A percentile compares a stretch with the other conserved stretches of the same genome.
Evolutionary conservation across 1,140 invertebrate genomes (phyloP).

Genomic region (Trichoplusia ni): DNA sequence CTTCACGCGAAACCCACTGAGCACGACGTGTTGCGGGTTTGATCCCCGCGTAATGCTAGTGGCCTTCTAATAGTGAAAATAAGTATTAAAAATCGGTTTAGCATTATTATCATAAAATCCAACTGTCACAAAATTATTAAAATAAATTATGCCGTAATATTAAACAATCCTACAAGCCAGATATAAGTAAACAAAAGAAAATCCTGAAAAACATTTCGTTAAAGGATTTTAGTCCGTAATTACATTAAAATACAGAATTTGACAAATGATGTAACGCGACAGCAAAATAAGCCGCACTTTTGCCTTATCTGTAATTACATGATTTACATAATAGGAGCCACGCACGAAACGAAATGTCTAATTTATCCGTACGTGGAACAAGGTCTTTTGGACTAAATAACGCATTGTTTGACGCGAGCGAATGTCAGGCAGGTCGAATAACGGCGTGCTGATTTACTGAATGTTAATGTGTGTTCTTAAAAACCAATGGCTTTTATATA

Average conservation of each 20-base stretch:
- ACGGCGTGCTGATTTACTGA: neutral
- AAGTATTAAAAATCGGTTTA: too few relatives aligned
- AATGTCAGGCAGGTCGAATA: slow-evolving; percentile 10
- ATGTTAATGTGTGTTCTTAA: neutral
- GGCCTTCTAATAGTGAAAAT: too few relatives aligned
- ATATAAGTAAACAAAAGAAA: neutral
- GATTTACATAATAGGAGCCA: neutral
- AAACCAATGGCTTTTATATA: too few relatives aligned
- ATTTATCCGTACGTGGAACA: neutral
- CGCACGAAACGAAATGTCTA: slow-evolving; percentile 13
- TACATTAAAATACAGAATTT: neutral
- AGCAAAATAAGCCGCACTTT: neutral
- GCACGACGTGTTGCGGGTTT: too few relatives aligned
- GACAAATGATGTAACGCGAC: neutral
- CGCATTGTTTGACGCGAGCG: slow-evolving; percentile 7
- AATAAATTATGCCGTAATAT: too few relatives aligned
- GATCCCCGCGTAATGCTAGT: too few relatives aligned
- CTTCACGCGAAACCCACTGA: too few relatives aligned
- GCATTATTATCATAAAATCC: too few relatives aligned
- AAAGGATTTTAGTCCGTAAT: neutral
- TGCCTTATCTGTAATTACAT: neutral
- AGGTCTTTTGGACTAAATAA: neutral
- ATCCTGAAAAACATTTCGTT: neutral
- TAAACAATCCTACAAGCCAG: too few relatives aligned
- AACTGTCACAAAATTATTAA: too few relatives aligned